Evolutionary conservation across 2,797 vertebrate species (phyloP), one percentile per base, ranked within the genome.

Genomic region (Rhabdophis nuchalis): DNA sequence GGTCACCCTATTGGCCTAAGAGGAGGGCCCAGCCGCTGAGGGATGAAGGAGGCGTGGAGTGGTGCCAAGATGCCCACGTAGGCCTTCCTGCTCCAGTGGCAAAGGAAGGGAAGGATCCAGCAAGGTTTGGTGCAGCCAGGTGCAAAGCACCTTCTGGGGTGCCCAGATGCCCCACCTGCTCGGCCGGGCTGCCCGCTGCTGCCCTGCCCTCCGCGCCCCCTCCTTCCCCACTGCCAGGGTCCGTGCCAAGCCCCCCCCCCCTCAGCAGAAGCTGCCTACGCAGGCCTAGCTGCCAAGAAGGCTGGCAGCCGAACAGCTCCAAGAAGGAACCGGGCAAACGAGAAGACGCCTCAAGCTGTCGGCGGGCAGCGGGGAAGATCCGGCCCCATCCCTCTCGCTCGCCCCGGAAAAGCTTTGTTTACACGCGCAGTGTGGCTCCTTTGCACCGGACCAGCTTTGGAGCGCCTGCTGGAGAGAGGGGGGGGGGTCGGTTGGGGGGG

Each of bases 1-100:
- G 92, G 90, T 93, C 93, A 94, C 87, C 93, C 77, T 72, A 68
- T 8, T 23, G 85, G 27, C 61, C 94, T 90, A 93, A 93, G 54
- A 64, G 91, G 88, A 87, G 92, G 93, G 94, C 92, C 91, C 92
- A 14, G 90, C 91, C 2, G 2, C 16, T 72, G 68, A 68, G 64
- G 13, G 16, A 16, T 3, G n/a, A 72, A 36, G 14, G 64, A 68
- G n/a, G n/a, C 2, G 1, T 16, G 14, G n/a, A 32, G 13, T 13
- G n/a, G 5, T 54, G 23, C 85, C 50, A 54, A 4, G 2, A 11
- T 36, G 1, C 56, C 60, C 60, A 29, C 12, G 2, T 13, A 29
- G 41, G 16, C 77, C 41, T 46, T 20, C 7, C 12, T 25, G 23
- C 86, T 12, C 41, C 68, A 18, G 4, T 1, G 11, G 64, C 27